phyloP scores from a whole-genome alignment of 2,113 vertebrate species.

The Delphinus delphis region DNA sequence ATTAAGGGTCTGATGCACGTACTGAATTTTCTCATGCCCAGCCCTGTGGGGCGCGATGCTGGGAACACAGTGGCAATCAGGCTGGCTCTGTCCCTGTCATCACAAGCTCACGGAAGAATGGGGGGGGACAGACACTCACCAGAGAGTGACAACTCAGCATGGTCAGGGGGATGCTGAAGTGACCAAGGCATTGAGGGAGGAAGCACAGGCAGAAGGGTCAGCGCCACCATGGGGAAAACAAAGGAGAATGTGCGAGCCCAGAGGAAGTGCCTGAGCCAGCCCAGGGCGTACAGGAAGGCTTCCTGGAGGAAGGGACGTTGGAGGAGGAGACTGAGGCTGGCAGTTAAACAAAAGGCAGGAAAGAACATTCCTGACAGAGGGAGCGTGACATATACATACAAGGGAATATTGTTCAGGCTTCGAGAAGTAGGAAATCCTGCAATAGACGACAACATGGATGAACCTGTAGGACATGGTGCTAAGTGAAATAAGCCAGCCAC shows the following conservation, averaged over 20 bases:
- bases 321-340: neutral
- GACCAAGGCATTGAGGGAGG: neutral
- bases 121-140: neutral
- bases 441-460: too few species aligned
- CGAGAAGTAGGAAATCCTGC: neutral
- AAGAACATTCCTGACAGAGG: neutral
- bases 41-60: neutral
- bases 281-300: neutral
- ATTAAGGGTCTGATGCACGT: neutral
- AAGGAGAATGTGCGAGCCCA: neutral
- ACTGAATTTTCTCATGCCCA: neutral
- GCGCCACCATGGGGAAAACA: neutral
- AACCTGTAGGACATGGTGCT: neutral
- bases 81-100: neutral
- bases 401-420: neutral
- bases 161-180: neutral
- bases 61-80: neutral
- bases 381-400: neutral
- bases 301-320: neutral
- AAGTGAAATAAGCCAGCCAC: neutral
- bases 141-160: neutral
- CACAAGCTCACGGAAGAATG: neutral
- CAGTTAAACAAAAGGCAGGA: neutral
- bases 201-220: neutral
- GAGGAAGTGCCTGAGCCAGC: neutral